These are phyloP conservation scores for Ranitomeya variabilis DNA, from an alignment of 2,113 vertebrate species.

Conservation along the genomic window DNA sequence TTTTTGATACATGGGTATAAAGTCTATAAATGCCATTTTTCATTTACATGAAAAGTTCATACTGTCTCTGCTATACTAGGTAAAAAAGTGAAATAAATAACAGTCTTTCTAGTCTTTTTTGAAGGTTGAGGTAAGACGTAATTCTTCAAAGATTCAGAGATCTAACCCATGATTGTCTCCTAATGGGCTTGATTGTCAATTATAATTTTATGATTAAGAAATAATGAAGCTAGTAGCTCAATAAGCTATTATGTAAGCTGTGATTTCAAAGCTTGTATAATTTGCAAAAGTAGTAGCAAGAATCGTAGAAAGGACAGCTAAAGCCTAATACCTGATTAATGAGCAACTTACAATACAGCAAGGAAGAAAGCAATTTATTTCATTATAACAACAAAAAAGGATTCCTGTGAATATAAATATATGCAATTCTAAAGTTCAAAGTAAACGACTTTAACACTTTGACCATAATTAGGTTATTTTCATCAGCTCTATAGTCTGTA, in stretches of 20 bases:
- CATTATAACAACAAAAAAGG: neutral
- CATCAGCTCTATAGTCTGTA: neutral
- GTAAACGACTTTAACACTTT: neutral
- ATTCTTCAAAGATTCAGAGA: slow-evolving; percentile 25
- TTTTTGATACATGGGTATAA: no score
- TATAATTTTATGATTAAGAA: slow-evolving; percentile 39
- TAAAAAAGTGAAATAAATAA: neutral
- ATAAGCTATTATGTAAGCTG: slow-evolving; percentile 20
- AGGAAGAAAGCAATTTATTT: neutral
- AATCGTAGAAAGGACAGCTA: neutral
- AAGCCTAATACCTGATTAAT: neutral
- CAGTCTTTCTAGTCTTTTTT: neutral
- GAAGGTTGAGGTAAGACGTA: neutral
- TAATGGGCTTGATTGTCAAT: slow-evolving; percentile 41
- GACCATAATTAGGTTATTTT: neutral
- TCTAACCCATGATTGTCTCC: slow-evolving; percentile 13
- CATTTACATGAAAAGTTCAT: neutral
- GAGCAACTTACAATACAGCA: neutral
- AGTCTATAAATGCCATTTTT: no score
- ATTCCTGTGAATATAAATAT: neutral
- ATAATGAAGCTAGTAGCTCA: slow-evolving; percentile 27
- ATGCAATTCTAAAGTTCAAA: neutral
- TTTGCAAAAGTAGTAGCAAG: slow-evolving; percentile 19
- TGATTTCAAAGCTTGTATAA: slow-evolving; percentile 36
- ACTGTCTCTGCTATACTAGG: neutral